Evolutionary conservation across 2,797 vertebrate genomes (phyloP), one percentile per base, ranked within the genome.

Genomic region (Diglossa cyanea): DNA sequence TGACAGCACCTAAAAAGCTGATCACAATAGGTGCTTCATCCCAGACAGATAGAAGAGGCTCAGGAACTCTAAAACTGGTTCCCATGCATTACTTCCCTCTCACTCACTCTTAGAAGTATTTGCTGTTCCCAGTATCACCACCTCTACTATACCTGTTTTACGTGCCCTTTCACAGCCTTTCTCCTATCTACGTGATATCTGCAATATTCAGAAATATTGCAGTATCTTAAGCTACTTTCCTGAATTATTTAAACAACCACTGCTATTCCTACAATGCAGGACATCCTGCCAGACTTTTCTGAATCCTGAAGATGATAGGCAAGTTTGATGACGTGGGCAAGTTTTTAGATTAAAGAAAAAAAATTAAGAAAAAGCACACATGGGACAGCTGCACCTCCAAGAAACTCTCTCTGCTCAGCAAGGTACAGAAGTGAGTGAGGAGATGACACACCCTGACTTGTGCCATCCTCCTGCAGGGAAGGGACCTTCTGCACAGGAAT

Each of bases 161-260:
- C 7, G 10, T 6, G 7, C 6, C 11, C 23, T 45, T 86, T 63
- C 50, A 33, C n/a, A 60, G 48, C 7, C 23, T 28, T 26, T 51
- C 23, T 83, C 31, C 16, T 25, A 11, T 7, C 21, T n/a, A n/a
- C 0, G 0, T 37, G 50, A n/a, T n/a, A 66, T 10, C 24, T 30
- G 24, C 33, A 51, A 82, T 31, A 66, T 15, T 66, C 48, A 70
- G 17, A n/a, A 88, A 39, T 45, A 79, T 3, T 73, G 58, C 51
- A 35, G 4, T 33, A 54, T 23, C 68, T 66, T 23, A n/a, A 9
- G 2, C 58, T 44, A 51, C 15, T 73, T 79, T 57, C 42, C 35
- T 20, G 17, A 77, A 80, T 48, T 66, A 80, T 35, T 84, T 45
- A 40, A 86, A 39, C 25, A 39, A 45, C 20, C 13, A 35, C 40